phyloP scores from a whole-genome alignment of 2,113 vertebrate genomes.

The Procavia capensis region DNA sequence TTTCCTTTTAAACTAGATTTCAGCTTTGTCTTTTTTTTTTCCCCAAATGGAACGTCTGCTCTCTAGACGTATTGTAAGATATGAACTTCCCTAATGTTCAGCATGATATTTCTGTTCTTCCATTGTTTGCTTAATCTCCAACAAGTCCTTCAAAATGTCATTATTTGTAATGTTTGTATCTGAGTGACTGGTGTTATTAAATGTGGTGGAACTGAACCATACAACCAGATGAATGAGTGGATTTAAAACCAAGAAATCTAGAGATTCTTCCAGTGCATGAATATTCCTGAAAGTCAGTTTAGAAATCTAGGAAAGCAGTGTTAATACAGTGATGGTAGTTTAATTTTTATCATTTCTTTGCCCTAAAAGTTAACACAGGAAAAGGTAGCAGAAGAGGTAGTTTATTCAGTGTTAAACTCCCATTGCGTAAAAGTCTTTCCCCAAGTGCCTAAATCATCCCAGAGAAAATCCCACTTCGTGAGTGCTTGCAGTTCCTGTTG shows the following conservation, averaged over 20 bases:
- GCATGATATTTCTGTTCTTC: neutral
- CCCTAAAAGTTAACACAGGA: neutral
- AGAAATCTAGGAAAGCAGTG: neutral
- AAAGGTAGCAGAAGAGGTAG: neutral
- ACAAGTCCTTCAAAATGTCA: neutral
- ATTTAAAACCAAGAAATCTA: neutral
- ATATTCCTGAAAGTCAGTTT: neutral
- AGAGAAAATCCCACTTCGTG: neutral
- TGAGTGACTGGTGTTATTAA: neutral
- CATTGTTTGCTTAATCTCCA: neutral
- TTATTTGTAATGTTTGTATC: neutral
- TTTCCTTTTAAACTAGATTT: too few species aligned
- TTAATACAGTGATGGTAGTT: neutral
- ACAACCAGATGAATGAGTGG: neutral
- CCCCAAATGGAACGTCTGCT: neutral
- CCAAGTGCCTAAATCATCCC: neutral
- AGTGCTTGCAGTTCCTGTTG: neutral
- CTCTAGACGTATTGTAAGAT: conserved; percentile 22
- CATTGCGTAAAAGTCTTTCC: neutral
- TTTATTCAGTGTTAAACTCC: conserved; percentile 2
- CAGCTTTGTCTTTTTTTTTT: too few species aligned
- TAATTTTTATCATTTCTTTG: conserved; percentile 23
- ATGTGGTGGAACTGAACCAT: neutral
- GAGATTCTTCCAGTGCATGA: neutral
- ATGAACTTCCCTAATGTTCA: neutral